phyloP scores from a whole-genome alignment of 2,888 invertebrate genomes.

The Drosophila longiperda region DNA sequence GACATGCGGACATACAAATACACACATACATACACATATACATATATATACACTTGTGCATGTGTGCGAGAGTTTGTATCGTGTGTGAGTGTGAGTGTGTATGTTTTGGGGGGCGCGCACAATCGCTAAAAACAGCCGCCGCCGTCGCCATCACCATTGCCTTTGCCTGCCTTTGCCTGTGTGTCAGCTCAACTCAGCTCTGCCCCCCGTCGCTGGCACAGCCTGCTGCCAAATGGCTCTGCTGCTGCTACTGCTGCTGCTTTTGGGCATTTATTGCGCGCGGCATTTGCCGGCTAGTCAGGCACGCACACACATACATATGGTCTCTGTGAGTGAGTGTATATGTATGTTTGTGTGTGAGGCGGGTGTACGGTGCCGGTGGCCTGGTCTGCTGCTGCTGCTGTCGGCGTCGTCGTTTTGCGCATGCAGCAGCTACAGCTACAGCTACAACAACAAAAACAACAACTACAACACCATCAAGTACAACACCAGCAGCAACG shows the following conservation, averaged over 20 bases:
- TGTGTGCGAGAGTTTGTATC: slow-evolving; percentile 33
- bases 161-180: slow-evolving; percentile 19
- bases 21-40: slow-evolving; percentile 27
- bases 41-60: slow-evolving; percentile 27
- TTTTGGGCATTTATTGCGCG: slow-evolving; percentile 69
- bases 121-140: slow-evolving; percentile 77
- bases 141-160: slow-evolving; percentile 47
- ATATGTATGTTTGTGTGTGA: slow-evolving; percentile 21
- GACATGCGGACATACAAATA: slow-evolving; percentile 55
- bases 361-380: slow-evolving; percentile 59
- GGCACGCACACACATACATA: slow-evolving; percentile 51
- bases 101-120: slow-evolving; percentile 69
- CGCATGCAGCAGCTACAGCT: slow-evolving; percentile 30
- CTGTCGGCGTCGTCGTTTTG: slow-evolving; percentile 36
- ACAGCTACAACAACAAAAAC: slow-evolving; percentile 21
- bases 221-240: slow-evolving; percentile 45
- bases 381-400: slow-evolving; percentile 59
- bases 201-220: slow-evolving; percentile 27
- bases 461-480: slow-evolving; percentile 28
- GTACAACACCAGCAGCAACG: slow-evolving; percentile 59
- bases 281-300: slow-evolving; percentile 68
- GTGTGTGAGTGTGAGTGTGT: slow-evolving; percentile 30
- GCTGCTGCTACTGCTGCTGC: slow-evolving; percentile 55
- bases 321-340: slow-evolving; percentile 20
- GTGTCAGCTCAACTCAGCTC: slow-evolving; percentile 29